Evolutionary conservation across 2,888 invertebrate genomes (phyloP).

Genomic region (Acronicta psi): DNA sequence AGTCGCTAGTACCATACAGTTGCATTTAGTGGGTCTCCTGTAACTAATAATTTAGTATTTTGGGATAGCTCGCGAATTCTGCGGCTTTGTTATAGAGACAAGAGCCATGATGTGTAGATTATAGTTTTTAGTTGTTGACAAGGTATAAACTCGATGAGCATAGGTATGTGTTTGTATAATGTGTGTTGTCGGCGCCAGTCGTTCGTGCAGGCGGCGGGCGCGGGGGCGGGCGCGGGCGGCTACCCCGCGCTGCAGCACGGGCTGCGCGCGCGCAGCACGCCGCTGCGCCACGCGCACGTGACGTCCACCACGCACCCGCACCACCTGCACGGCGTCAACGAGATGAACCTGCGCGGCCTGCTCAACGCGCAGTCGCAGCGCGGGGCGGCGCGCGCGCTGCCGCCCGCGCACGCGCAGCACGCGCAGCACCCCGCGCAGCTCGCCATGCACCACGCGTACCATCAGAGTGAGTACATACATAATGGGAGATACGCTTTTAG

Average conservation of each 20-base stretch:
- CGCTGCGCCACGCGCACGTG: slow-evolving; percentile 89
- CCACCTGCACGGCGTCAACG: slow-evolving; percentile 87
- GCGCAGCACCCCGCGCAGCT: slow-evolving; percentile 56
- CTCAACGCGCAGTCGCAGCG: slow-evolving; percentile 73
- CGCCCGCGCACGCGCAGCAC: slow-evolving; percentile 49
- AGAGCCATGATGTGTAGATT: too few species aligned
- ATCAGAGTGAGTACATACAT: slow-evolving; percentile 74
- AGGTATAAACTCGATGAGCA: too few species aligned
- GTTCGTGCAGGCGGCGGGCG: slow-evolving; percentile 67
- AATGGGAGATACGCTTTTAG: too few species aligned
- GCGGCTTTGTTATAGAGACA: too few species aligned
- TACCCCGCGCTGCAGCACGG: slow-evolving; percentile 1
- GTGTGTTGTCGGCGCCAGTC: slow-evolving; percentile 59
- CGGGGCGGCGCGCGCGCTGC: slow-evolving; percentile 40
- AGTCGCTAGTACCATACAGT: too few species aligned
- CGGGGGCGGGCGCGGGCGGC: slow-evolving; percentile 32
- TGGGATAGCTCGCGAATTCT: too few species aligned
- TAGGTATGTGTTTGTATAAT: not conserved
- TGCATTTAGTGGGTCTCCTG: too few species aligned
- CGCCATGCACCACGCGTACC: slow-evolving; percentile 79
- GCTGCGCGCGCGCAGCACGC: slow-evolving; percentile 73
- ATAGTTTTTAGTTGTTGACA: too few species aligned
- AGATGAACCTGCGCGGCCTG: slow-evolving; percentile 85
- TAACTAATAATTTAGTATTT: too few species aligned
- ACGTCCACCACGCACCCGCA: slow-evolving; percentile 91